Percentiles rank a stretch among this genome's conserved stretches.
Conservation (phyloP, 2,888 invertebrate genomes). For the Cosmorhoe ocellata region DNA sequence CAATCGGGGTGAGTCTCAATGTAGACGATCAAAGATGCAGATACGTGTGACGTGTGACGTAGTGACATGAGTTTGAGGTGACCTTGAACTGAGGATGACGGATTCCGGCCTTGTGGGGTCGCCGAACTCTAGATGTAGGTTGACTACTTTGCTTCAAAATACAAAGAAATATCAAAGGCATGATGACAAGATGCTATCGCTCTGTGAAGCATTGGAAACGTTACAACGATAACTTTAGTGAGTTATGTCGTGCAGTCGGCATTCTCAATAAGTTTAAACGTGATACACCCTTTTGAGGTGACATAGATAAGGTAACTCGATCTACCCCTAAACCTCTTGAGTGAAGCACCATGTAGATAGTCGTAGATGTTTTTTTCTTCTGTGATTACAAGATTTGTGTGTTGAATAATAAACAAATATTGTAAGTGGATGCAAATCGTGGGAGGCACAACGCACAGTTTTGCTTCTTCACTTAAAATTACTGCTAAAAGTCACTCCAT, state of each 20-base stretch:
- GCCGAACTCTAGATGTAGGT: conserved; percentile 59
- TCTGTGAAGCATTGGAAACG: conserved; percentile 8
- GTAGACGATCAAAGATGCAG: conserved; percentile 76
- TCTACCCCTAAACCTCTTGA: conserved; percentile 14
- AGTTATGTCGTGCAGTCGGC: conserved; percentile 11
- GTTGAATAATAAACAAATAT: conserved; percentile 40
- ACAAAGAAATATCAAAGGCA: conserved; percentile 31
- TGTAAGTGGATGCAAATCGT: conserved; percentile 50
- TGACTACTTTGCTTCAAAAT: conserved; percentile 55
- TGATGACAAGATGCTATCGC: conserved; percentile 26
- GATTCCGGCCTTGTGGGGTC: conserved; percentile 79
- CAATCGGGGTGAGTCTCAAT: conserved; percentile 64
- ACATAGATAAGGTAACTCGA: conserved; percentile 17
- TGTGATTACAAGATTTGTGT: conserved; percentile 36
- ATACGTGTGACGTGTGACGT: conserved; percentile 60
- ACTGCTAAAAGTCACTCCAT: conserved; percentile 57
- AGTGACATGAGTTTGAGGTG: conserved; percentile 56
- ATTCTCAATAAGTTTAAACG: conserved; percentile 13
- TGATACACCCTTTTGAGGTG: conserved; percentile 17
- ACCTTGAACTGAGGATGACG: conserved; percentile 78
- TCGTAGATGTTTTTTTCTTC: conserved; percentile 19
- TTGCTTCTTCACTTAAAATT: conserved; percentile 53
- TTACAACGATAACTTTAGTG: conserved; percentile 10
- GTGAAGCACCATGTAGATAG: conserved; percentile 9
- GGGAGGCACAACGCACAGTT: conserved; percentile 47